Percentiles rank a stretch among this genome's conserved stretches.
Evolutionary conservation across 2,888 invertebrate species (phyloP).

Genomic region (Taphrorychus bicolor): DNA sequence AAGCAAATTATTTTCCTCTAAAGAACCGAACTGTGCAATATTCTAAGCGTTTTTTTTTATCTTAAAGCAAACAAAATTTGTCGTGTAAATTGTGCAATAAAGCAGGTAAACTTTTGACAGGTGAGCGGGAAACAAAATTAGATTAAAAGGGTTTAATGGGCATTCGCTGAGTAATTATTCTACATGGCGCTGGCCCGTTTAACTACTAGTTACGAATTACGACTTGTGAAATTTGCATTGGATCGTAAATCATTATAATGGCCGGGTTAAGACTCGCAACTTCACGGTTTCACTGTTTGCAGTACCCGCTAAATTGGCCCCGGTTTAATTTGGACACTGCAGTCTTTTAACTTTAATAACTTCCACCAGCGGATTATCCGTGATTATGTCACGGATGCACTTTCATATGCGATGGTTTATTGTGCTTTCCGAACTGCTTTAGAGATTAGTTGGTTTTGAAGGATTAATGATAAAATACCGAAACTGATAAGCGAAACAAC

Average conservation of each 20-base stretch:
- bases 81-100: no score
- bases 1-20: no score
- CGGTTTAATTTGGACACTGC: constrained; percentile 7
- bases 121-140: constrained; percentile 24
- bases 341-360: constrained; percentile 9
- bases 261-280: constrained; percentile 34
- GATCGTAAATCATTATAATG: constrained; percentile 32
- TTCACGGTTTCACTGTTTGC: constrained; percentile 28
- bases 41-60: no score
- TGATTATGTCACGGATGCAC: not conserved
- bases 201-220: constrained; percentile 34
- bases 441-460: not conserved
- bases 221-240: constrained; percentile 34
- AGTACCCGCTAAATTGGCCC: constrained; percentile 17
- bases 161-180: constrained; percentile 36
- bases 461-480: not conserved
- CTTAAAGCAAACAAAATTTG: no score
- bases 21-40: no score
- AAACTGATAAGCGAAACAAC: no score
- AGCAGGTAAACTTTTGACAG: constrained; percentile 23
- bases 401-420: not conserved
- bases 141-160: constrained; percentile 27
- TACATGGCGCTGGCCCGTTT: constrained; percentile 28
- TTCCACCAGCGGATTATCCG: constrained; percentile 7
- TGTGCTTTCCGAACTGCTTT: not conserved